These are phyloP conservation scores for Uromys caudimaculatus DNA, from an alignment of 2,797 vertebrate species.

Conservation along the genomic window DNA sequence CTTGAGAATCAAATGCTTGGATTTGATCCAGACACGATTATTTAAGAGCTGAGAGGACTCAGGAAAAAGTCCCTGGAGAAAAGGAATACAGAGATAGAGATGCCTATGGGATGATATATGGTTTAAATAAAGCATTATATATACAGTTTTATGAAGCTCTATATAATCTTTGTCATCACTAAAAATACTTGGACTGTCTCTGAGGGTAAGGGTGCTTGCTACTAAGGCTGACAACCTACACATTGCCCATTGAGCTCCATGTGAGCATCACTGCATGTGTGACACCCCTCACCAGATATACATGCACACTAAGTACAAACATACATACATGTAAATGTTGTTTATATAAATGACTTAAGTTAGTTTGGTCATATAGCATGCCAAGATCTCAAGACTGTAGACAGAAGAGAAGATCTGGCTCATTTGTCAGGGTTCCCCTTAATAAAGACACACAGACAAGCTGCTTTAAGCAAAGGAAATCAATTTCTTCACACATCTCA, in stretches of 20 bases:
- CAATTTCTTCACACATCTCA: not conserved
- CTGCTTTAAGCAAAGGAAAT: not conserved
- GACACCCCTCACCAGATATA: not conserved
- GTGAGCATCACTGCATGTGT: not conserved
- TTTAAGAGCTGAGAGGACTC: not conserved
- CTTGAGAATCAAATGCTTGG: conserved; percentile 5
- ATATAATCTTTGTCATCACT: not conserved
- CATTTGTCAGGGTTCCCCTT: not conserved
- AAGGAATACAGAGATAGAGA: not conserved
- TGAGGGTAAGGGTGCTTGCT: not conserved
- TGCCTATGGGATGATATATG: not conserved
- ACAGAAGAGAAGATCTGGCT: no score
- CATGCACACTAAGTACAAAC: not conserved
- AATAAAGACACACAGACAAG: not conserved
- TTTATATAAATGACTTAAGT: not conserved
- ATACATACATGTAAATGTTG: not conserved
- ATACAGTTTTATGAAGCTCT: not conserved
- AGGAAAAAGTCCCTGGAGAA: not conserved
- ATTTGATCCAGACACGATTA: not conserved
- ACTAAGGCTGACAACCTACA: not conserved
- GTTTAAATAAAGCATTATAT: not conserved
- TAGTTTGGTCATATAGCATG: not conserved
- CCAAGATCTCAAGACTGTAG: not conserved
- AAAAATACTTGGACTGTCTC: not conserved
- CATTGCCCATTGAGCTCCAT: not conserved